Base-by-base conservation (phyloP, 2,888 invertebrate genomes). In the Eueremaeus valkanovi region DNA sequence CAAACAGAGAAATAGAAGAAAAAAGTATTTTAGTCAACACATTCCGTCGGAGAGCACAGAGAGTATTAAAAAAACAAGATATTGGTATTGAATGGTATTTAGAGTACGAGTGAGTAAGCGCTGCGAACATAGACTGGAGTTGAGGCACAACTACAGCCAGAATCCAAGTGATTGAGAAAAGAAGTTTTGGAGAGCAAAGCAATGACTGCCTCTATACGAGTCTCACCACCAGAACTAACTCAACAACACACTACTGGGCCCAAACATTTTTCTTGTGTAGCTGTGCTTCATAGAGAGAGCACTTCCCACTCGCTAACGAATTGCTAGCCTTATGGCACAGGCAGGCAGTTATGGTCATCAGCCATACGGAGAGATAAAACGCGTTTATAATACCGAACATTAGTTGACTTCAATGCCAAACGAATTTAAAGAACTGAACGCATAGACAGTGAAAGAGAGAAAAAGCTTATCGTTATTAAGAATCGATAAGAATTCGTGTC, bases 331-430 rank as follows among this genome's bases (percentile, higher is more conserved):
- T 55, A 55, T 55, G 55, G 45, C 45, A 45, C 45, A 13, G 45
- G 55, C 55, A 55, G 55, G 55, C 55, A 55, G 55, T 55, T 55
- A 55, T 55, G 55, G 55, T 55, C 55, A 55, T 55, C 55, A 55
- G 13, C 55, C 55, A 55, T 21, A 55, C n/a, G 21, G 55, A 55
- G 45, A 45, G 36, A 36, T 51, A 51, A 21, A 55, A 55, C 42
- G 55, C 45, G 45, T 55, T 55, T 55, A 55, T 55, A 55, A 45
- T 45, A 45, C 18, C n/a, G 45, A 45, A 45, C 55, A 27, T 27
- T 27, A 55, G 55, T 55, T 45, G 11, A 27, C 24, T 55, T 55
- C 55, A 55, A 55, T 55, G 55, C 55, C 29, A 55, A 55, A 55
- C 21, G 29, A 27, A 55, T 21, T 55, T 55, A 55, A 45, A 16